These are phyloP conservation scores for Sericinus montela DNA, from an alignment of 2,888 invertebrate genomes.

Conservation along the genomic window DNA sequence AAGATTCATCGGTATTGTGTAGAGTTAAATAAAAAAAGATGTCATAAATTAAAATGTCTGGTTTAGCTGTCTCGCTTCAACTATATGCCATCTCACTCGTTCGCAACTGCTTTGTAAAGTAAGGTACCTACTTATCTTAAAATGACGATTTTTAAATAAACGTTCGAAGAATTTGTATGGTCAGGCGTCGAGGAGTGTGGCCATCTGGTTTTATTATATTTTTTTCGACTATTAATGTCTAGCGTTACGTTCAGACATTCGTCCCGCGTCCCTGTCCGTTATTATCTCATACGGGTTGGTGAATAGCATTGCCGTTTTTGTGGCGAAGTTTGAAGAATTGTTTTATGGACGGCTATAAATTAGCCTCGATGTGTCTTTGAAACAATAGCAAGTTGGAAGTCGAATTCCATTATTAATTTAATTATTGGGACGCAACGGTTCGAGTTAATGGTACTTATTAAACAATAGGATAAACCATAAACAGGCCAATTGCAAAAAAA, in stretches of 20 bases:
- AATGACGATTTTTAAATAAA: slow-evolving; percentile 67
- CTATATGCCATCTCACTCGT: slow-evolving; percentile 49
- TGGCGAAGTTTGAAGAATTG: slow-evolving; percentile 71
- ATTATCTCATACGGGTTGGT: slow-evolving; percentile 67
- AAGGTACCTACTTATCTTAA: slow-evolving; percentile 63
- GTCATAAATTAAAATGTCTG: slow-evolving; percentile 77
- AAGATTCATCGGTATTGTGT: slow-evolving; percentile 71
- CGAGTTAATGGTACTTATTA: too few relatives aligned
- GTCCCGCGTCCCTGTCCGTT: slow-evolving; percentile 63
- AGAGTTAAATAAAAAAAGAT: slow-evolving; percentile 60
- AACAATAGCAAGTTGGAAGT: slow-evolving; percentile 38
- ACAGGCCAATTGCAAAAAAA: too few relatives aligned
- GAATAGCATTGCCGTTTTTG: slow-evolving; percentile 66
- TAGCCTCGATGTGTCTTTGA: slow-evolving; percentile 40
- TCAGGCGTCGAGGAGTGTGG: slow-evolving; percentile 38
- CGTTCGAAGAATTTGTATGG: slow-evolving; percentile 60
- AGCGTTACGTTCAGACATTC: slow-evolving; percentile 68
- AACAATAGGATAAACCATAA: too few relatives aligned
- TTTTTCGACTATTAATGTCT: slow-evolving; percentile 46
- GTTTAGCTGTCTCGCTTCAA: slow-evolving; percentile 47
- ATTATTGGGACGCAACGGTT: neutral
- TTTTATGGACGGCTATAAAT: slow-evolving; percentile 73
- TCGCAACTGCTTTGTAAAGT: slow-evolving; percentile 58
- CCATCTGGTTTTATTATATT: slow-evolving; percentile 69
- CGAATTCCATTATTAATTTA: slow-evolving; percentile 36